Percentiles rank a stretch among this genome's conserved stretches.
phyloP scores from a whole-genome alignment of 2,888 invertebrate species.

The Oscheius onirici region DNA sequence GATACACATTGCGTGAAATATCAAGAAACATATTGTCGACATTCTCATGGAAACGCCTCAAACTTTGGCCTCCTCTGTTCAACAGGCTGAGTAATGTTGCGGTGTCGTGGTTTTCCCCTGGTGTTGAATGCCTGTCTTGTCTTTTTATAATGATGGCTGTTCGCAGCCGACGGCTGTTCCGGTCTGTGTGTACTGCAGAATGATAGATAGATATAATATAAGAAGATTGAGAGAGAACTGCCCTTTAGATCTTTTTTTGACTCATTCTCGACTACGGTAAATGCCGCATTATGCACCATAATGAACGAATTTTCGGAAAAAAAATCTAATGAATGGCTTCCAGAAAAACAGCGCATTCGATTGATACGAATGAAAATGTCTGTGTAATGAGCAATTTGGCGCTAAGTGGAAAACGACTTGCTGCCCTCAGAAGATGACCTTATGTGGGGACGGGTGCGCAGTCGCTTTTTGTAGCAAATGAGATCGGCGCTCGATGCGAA shows the following conservation, averaged over 20 bases:
- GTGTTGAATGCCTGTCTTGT: background rate
- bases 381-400: constrained; percentile 7
- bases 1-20: background rate
- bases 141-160: constrained; percentile 15
- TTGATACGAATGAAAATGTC: no score
- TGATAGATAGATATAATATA: background rate
- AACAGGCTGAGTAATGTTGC: background rate
- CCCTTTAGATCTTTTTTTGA: no score
- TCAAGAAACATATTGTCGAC: background rate
- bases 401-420: constrained; percentile 9
- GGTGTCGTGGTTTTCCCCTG: background rate
- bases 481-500: constrained; percentile 34
- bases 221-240: background rate
- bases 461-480: constrained; percentile 34
- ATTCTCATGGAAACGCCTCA: background rate
- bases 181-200: constrained; percentile 4
- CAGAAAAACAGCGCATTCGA: no score
- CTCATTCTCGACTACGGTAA: no score
- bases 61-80: background rate
- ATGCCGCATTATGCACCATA: no score
- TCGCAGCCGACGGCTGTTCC: constrained; percentile 16
- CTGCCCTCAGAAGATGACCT: constrained; percentile 16
- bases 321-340: no score
- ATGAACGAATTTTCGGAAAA: no score
- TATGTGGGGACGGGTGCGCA: constrained; percentile 22